These are phyloP conservation scores for Protodeltote pygarga DNA, from an alignment of 2,888 invertebrate genomes.

Conservation along the genomic window DNA sequence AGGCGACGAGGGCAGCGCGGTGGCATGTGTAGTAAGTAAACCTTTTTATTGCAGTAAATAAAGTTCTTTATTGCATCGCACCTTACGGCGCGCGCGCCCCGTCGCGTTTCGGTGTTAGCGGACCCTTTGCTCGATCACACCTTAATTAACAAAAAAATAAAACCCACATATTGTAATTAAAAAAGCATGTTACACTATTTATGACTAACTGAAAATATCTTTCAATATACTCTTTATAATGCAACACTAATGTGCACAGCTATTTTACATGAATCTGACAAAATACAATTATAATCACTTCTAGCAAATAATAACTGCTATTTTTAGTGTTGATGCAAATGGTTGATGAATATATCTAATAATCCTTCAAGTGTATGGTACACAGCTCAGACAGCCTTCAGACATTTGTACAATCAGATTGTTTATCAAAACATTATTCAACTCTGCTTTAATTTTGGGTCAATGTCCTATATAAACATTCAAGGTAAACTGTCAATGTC, in stretches of 20 bases:
- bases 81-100: too few species aligned
- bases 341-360: not conserved
- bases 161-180: slow-evolving; percentile 70
- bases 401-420: not conserved
- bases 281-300: slow-evolving; percentile 40
- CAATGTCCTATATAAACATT: slow-evolving; percentile 18
- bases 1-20: too few species aligned
- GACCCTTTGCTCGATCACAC: not conserved
- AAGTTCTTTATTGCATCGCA: not conserved
- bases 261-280: slow-evolving; percentile 74
- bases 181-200: slow-evolving; percentile 83
- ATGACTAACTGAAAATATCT: slow-evolving; percentile 77
- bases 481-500: slow-evolving; percentile 10
- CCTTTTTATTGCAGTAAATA: too few species aligned
- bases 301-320: slow-evolving; percentile 12
- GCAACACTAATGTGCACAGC: slow-evolving; percentile 71
- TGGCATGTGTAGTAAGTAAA: too few species aligned
- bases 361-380: not conserved
- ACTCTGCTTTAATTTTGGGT: slow-evolving; percentile 5
- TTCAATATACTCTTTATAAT: slow-evolving; percentile 69
- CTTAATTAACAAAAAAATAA: slow-evolving; percentile 55
- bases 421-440: slow-evolving; percentile 4
- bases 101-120: too few species aligned
- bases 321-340: slow-evolving; percentile 10
- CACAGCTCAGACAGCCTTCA: slow-evolving; percentile 10